A percentile compares a stretch with the other conserved stretches of the same genome.
phyloP scores from a whole-genome alignment of 2,888 invertebrate genomes.

The Xanthorhoe designata region DNA sequence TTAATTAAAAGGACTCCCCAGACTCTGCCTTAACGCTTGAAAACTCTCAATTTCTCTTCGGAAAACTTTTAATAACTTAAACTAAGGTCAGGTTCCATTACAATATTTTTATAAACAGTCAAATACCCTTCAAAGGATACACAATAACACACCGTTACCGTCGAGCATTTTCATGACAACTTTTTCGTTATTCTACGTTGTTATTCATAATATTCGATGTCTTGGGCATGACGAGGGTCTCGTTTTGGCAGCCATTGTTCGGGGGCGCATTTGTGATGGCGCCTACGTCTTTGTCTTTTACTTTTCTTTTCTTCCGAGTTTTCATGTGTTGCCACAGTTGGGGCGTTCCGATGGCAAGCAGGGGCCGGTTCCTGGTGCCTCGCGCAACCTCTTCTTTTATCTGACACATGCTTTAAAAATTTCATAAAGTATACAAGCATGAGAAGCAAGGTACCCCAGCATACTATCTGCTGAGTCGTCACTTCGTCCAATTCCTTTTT shows the following conservation, averaged over 20 bases:
- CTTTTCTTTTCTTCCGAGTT: slow-evolving; percentile 43
- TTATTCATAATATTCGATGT: slow-evolving; percentile 47
- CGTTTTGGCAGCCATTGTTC: slow-evolving; percentile 55
- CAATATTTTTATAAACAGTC: slow-evolving; percentile 11
- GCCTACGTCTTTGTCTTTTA: slow-evolving; percentile 51
- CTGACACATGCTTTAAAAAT: slow-evolving; percentile 48
- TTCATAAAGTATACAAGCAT: slow-evolving; percentile 54
- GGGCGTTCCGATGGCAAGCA: neutral
- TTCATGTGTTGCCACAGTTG: neutral
- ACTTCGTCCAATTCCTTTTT: slow-evolving; percentile 55
- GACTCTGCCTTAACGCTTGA: slow-evolving; percentile 6
- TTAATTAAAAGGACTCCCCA: slow-evolving; percentile 15
- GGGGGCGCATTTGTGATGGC: slow-evolving; percentile 48
- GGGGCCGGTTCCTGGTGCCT: neutral
- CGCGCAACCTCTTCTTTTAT: slow-evolving; percentile 17
- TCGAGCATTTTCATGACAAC: slow-evolving; percentile 4
- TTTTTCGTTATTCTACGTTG: slow-evolving; percentile 22
- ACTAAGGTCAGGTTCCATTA: slow-evolving; percentile 20
- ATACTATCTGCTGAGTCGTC: slow-evolving; percentile 49
- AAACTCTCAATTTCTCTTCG: slow-evolving; percentile 29
- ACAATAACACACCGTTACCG: slow-evolving; percentile 18
- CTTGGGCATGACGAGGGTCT: slow-evolving; percentile 35
- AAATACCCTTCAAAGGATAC: slow-evolving; percentile 13
- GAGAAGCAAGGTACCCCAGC: slow-evolving; percentile 51
- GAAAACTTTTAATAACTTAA: slow-evolving; percentile 39